Evolutionary conservation across 2,797 vertebrate genomes (phyloP).

Genomic region (Centropyge bicolor): DNA sequence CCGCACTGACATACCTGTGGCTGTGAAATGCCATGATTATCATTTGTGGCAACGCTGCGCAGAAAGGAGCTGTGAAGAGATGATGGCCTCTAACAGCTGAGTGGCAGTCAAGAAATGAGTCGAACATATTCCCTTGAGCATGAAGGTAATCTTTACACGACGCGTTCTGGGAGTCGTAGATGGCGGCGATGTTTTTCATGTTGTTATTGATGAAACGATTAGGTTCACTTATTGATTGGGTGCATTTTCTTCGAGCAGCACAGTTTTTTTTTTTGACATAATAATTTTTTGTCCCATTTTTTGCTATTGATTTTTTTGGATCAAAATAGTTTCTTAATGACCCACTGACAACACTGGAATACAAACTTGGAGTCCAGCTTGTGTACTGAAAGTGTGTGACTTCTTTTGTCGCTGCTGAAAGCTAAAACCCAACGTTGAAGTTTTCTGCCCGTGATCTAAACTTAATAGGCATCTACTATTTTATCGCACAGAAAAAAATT

Average conservation of each 20-base stretch:
- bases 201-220: slow-evolving; percentile 48
- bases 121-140: slow-evolving; percentile 43
- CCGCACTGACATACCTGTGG: slow-evolving; percentile 59
- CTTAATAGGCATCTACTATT: background rate
- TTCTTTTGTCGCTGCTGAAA: slow-evolving; percentile 1
- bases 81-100: slow-evolving; percentile 56
- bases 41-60: slow-evolving; percentile 43
- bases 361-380: background rate
- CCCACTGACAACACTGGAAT: background rate
- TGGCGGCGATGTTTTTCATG: slow-evolving; percentile 22
- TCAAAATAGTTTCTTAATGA: slow-evolving; percentile 9
- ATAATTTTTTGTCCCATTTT: background rate
- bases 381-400: background rate
- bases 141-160: slow-evolving; percentile 55
- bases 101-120: slow-evolving; percentile 56
- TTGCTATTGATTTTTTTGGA: slow-evolving; percentile 16
- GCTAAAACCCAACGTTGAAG: background rate
- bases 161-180: slow-evolving; percentile 33
- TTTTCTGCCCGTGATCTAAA: slow-evolving; percentile 11
- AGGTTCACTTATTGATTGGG: slow-evolving; percentile 21
- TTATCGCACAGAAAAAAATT: background rate
- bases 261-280: slow-evolving; percentile 20
- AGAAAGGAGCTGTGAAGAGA: slow-evolving; percentile 52
- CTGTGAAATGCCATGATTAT: slow-evolving; percentile 72
- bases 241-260: slow-evolving; percentile 5